phyloP scores from a whole-genome alignment of 2,113 vertebrate genomes.

The Pao palembangensis region DNA sequence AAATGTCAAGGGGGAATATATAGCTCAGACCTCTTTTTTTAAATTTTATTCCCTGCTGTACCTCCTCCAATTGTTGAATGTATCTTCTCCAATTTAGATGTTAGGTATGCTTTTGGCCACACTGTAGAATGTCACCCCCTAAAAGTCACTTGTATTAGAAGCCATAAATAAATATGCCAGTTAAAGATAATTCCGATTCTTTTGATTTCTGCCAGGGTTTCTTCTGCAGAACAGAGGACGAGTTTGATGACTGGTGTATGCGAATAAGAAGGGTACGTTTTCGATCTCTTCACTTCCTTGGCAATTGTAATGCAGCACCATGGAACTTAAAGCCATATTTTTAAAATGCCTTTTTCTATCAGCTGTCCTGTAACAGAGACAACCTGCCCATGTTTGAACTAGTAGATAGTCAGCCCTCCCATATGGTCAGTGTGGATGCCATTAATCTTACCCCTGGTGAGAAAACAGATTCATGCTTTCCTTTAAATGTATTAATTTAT shows the following conservation, averaged over 20 bases:
- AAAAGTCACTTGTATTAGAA: too few species aligned
- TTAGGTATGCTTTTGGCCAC: too few species aligned
- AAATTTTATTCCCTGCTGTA: too few species aligned
- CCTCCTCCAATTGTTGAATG: too few species aligned
- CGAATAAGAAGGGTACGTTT: slow-evolving; percentile 86
- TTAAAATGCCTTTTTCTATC: slow-evolving; percentile 3
- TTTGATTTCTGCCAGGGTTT: slow-evolving; percentile 80
- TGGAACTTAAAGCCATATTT: neutral
- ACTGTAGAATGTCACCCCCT: too few species aligned
- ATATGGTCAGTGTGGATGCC: slow-evolving; percentile 85
- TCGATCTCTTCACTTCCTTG: neutral
- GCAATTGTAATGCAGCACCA: neutral
- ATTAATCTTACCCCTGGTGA: slow-evolving; percentile 95
- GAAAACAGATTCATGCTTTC: neutral
- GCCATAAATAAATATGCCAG: too few species aligned
- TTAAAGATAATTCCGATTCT: neutral
- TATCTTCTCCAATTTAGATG: too few species aligned
- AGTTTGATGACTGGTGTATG: slow-evolving; percentile 94
- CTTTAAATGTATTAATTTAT: neutral
- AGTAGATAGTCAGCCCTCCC: slow-evolving; percentile 89
- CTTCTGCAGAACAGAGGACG: slow-evolving; percentile 92
- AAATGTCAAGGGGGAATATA: slow-evolving; percentile 1
- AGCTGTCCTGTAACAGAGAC: slow-evolving; percentile 87
- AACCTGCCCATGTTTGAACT: slow-evolving; percentile 95
- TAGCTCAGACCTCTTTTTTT: neutral